These are phyloP conservation scores for Acanthosepion esculentum DNA, from an alignment of 2,888 invertebrate species.

Conservation along the genomic window DNA sequence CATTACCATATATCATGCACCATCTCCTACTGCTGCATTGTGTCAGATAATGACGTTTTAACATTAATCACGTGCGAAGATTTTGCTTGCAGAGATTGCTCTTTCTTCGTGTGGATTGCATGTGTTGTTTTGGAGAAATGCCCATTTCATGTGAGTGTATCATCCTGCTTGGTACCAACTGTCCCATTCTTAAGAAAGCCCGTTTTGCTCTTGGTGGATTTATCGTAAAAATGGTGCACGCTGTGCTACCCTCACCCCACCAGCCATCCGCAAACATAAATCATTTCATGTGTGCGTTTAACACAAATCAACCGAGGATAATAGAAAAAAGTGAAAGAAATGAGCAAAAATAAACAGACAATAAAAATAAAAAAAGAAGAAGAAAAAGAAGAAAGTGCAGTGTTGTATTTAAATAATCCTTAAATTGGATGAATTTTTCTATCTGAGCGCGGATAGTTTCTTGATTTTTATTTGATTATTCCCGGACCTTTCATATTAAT, in stretches of 20 bases:
- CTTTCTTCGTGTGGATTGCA: background rate
- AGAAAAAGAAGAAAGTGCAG: background rate
- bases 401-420: background rate
- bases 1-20: background rate
- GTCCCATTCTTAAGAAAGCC: background rate
- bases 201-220: background rate
- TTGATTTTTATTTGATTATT: background rate
- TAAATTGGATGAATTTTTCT: background rate
- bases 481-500: background rate
- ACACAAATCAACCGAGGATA: constrained; percentile 1
- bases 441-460: background rate
- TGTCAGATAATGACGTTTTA: background rate
- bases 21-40: background rate
- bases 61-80: background rate
- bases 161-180: background rate
- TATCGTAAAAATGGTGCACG: background rate
- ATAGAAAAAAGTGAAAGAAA: background rate
- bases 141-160: background rate
- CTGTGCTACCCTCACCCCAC: background rate
- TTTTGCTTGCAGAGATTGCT: background rate
- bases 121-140: background rate
- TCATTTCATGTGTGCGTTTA: constrained; percentile 8
- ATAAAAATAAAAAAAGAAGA: background rate
- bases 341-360: background rate
- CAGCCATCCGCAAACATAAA: background rate